Conservation (phyloP, 1,140 invertebrate genomes). For the Drosophila varians region DNA sequence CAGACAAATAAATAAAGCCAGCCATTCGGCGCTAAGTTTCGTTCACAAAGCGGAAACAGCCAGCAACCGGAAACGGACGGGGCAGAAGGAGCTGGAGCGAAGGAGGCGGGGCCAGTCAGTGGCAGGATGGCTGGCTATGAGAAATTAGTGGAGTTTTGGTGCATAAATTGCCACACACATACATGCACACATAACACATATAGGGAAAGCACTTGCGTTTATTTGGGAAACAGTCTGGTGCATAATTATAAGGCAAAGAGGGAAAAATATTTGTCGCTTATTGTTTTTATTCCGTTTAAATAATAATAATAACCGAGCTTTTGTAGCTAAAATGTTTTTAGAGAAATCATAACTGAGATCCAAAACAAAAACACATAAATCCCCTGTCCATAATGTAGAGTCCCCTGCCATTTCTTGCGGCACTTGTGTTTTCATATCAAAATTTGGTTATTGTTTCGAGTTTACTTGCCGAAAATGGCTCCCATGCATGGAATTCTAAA, state of each 20-base stretch:
- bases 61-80: conserved; percentile 12
- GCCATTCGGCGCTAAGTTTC: conserved; percentile 26
- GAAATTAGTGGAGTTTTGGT: conserved; percentile 78
- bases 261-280: too few relatives aligned
- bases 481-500: background rate
- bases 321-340: background rate
- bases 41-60: conserved; percentile 45
- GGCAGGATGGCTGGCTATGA: conserved; percentile 28
- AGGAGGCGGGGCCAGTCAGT: conserved; percentile 6
- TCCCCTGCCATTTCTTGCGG: too few relatives aligned
- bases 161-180: conserved; percentile 62
- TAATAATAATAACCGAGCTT: too few relatives aligned
- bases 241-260: background rate
- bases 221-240: conserved; percentile 12
- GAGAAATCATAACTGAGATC: background rate
- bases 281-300: too few relatives aligned
- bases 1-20: conserved; percentile 69
- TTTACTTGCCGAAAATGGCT: background rate
- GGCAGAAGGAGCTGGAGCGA: background rate
- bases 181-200: background rate
- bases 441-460: background rate
- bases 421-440: background rate
- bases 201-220: background rate
- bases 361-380: background rate
- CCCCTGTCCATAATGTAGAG: too few relatives aligned